Evolutionary conservation across 2,113 vertebrate genomes (phyloP), one percentile per base, ranked within the genome.

Genomic region (Mionectes macconnelli): DNA sequence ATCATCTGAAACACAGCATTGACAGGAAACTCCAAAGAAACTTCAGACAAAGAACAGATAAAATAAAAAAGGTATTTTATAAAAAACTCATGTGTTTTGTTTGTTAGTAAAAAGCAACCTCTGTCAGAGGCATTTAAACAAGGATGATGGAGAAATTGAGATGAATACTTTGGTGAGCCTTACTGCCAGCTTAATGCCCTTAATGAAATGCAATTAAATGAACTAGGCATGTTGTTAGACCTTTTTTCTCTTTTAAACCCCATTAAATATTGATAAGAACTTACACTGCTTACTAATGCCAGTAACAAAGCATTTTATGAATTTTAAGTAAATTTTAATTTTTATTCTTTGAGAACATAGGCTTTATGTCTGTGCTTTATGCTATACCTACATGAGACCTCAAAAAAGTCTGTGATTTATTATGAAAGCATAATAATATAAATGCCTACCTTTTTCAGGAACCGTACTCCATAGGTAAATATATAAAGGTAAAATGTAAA

Each of bases 401-500:
- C 42, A 90, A 44, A 82, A 17, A 92, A 72, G 35, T 28, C 50
- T 83, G 55, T 64, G 13, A 66, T 35, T 9, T 45, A 15, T 76
- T 93, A 94, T 24, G 30, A 94, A 94, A 95, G 30, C 67, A 93
- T 75, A 95, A 84, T 82, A 97, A 97, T 84, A 5, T 42, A 74
- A 89, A 42, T 66, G 70, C 98, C 95, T 98, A 99, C 99, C 99
- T 99, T 99, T 98, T 99, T 99, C 94, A 99, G 98, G 96, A 99
- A 99, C 84, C 99, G 98, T 64, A 99, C 98, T 97, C 99, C 99
- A 35, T 99, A 99, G 87, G 98, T 99, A 98, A 99, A 99, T 97
- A 99, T 98, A 97, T 99, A 99, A 77, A 99, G 98, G 97, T 98
- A 99, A 98, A 99, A 99, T 49, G 99, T 98, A 97, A 99, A 99